Conservation (phyloP, 2,888 invertebrate genomes). For the Neocrepidodera transversa region DNA sequence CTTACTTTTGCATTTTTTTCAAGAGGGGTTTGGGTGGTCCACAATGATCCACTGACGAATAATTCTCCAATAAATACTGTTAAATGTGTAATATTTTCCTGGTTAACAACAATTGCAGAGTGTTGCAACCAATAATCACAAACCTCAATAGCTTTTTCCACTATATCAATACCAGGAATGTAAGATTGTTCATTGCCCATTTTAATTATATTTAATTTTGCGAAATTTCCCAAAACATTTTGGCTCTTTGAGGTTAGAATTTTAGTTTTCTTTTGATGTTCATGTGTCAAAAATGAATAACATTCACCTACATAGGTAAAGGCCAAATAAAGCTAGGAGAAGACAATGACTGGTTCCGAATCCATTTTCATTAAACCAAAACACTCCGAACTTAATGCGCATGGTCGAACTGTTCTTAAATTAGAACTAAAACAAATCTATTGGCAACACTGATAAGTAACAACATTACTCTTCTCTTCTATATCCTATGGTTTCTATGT, state of each 20-base stretch:
- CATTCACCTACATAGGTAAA: no score
- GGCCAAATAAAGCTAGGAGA: no score
- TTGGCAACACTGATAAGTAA: no score
- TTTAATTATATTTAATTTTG: conserved; percentile 30
- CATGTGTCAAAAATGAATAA: no score
- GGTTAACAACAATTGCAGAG: conserved; percentile 67
- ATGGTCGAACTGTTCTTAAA: no score
- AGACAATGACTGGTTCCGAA: no score
- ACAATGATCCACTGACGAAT: conserved; percentile 69
- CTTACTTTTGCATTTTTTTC: conserved; percentile 80
- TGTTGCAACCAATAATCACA: conserved; percentile 82
- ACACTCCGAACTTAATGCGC: no score
- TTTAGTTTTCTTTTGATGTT: no score
- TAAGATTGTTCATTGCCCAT: conserved; percentile 84
- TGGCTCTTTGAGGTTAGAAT: background rate
- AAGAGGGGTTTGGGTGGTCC: conserved; percentile 72
- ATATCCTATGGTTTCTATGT: no score
- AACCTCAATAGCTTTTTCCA: conserved; percentile 77
- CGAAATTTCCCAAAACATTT: background rate
- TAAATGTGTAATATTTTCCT: conserved; percentile 66
- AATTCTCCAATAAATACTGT: conserved; percentile 80
- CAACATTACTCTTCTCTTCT: no score
- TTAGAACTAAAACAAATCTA: no score
- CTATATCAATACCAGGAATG: conserved; percentile 75
- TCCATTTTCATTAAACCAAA: no score